A percentile compares a stretch with the other conserved stretches of the same genome.
These are phyloP conservation scores for Tursiops truncatus DNA, from an alignment of 2,113 vertebrate species.

Conservation along the genomic window DNA sequence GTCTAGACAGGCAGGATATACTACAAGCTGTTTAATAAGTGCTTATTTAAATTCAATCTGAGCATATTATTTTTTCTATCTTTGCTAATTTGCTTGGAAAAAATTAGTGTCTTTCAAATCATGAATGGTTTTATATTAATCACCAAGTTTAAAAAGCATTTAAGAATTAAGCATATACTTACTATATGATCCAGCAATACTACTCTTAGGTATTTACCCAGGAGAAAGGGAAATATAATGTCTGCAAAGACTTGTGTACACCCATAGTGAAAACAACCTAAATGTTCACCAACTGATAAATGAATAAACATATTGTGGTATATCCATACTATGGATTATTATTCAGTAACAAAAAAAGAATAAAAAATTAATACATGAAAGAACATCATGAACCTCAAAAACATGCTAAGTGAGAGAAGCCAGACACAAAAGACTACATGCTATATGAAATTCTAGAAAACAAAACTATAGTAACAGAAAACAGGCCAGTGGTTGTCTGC, in stretches of 20 bases:
- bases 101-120: constrained; percentile 8
- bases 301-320: background rate
- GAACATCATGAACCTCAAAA: background rate
- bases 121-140: background rate
- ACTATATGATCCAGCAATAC: background rate
- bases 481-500: background rate
- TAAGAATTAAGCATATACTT: background rate
- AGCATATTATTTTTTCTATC: background rate
- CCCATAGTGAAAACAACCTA: background rate
- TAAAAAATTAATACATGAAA: background rate
- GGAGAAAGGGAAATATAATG: background rate
- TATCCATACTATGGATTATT: background rate
- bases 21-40: background rate
- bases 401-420: background rate
- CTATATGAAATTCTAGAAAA: background rate
- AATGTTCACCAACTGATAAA: background rate
- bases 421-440: background rate
- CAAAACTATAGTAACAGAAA: background rate
- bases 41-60: background rate
- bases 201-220: background rate
- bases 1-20: too few relatives aligned
- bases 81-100: background rate
- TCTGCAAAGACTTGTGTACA: background rate
- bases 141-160: constrained; percentile 12
- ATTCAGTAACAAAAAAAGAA: background rate